Evolutionary conservation across 2,113 vertebrate species (phyloP).

Genomic region (Carlito syrichta): DNA sequence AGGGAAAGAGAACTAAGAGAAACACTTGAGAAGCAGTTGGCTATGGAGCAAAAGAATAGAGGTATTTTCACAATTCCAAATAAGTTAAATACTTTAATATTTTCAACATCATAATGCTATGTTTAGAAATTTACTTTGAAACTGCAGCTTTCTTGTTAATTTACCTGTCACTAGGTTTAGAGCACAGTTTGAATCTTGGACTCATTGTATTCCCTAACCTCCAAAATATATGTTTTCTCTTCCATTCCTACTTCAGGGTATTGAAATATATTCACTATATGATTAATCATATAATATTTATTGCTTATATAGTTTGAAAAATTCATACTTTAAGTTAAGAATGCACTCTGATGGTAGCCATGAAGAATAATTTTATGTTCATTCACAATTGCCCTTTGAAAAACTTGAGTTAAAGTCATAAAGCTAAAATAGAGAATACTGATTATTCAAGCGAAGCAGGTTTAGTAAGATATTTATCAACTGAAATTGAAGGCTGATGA

Average conservation of each 20-base stretch:
- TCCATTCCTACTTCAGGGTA: neutral
- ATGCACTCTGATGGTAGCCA: conserved; percentile 13
- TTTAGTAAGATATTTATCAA: conserved; percentile 62
- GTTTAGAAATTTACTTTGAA: neutral
- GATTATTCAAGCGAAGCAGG: conserved; percentile 56
- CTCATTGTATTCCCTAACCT: neutral
- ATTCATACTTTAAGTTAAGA: conserved; percentile 45
- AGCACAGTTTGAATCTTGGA: conserved; percentile 11
- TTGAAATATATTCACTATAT: neutral
- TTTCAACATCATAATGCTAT: neutral
- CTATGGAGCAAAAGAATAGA: conserved; percentile 99
- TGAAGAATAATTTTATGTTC: conserved; percentile 11
- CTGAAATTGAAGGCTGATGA: conserved; percentile 61
- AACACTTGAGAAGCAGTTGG: conserved; percentile 98
- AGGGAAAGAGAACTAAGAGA: conserved; percentile 97
- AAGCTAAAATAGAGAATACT: conserved; percentile 48
- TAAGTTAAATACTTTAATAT: neutral
- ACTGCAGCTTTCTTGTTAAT: neutral
- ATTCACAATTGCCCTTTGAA: conserved; percentile 41
- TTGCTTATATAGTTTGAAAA: neutral
- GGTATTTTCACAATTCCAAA: conserved; percentile 82
- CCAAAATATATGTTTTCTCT: neutral
- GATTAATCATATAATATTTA: neutral
- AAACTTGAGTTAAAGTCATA: conserved; percentile 50
- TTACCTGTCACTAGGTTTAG: neutral